Evolutionary conservation across 2,888 invertebrate genomes (phyloP), one percentile per base, ranked within the genome.

Genomic region (Nineta flava): DNA sequence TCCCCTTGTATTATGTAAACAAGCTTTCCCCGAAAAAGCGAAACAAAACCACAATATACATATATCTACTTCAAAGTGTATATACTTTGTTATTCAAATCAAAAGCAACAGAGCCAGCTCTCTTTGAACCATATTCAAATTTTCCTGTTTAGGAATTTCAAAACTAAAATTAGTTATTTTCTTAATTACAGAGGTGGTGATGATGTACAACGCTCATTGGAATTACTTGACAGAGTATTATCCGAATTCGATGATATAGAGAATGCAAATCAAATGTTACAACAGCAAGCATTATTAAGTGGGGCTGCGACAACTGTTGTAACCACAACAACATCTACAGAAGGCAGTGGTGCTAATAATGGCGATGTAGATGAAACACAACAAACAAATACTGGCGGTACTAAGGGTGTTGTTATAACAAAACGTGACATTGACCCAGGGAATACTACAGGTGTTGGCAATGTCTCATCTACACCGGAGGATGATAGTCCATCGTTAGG

Each of bases 221-320:
- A 87, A 70, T 76, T 88, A 60, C 74, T 90, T 71, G 90, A 90
- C 74, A 83, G 85, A 65, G 88, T 90, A 68, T 74, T 90, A 68
- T 87, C 87, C 59, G 88, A 90, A 73, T 90, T 88, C 75, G 90
- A 90, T 76, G 88, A 88, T 66, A 72, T 75, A 64, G 76, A 76
- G 65, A 70, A 72, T 63, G 74, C 72, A 57, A 68, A 69, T 61
- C 71, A 71, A 62, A 70, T 76, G 70, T 61, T 77, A 72, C 71
- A 75, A 68, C 57, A 68, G 67, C 43, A 43, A 43, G 17, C 16
- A 12, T 17, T 43, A 56, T 71, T 68, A 56, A 61, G 67, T 61
- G 67, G 67, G 67, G 26, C 6, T 26, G 7, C 26, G 7, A 71
- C 67, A 65, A 67, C 70, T 62, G 67, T 68, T 64, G 61, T 61